Evolutionary conservation across 2,888 invertebrate species (phyloP).

Genomic region (Hymenopus coronatus): DNA sequence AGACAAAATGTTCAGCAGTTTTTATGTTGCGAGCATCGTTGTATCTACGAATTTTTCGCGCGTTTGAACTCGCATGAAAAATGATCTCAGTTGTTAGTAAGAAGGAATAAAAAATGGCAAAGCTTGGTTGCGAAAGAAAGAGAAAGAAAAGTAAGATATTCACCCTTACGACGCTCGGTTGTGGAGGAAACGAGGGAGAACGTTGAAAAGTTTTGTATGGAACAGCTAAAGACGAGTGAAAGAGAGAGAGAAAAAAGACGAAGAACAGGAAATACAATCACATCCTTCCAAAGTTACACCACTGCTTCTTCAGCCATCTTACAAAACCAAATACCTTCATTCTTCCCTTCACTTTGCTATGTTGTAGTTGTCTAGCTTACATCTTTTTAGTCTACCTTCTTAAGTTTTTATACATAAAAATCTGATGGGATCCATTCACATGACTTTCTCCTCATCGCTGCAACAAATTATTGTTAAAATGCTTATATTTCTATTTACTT

Average conservation of each 20-base stretch:
- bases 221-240: background rate
- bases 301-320: background rate
- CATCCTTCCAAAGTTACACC: slow-evolving; percentile 9
- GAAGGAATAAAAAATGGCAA: background rate
- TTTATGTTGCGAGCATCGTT: background rate
- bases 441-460: too few species aligned
- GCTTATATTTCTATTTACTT: too few species aligned
- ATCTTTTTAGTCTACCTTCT: background rate
- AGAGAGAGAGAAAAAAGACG: background rate
- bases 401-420: background rate
- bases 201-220: background rate
- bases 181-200: background rate
- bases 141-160: background rate
- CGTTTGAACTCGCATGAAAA: background rate
- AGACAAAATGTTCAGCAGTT: background rate
- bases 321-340: background rate
- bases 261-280: slow-evolving; percentile 3
- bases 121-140: background rate
- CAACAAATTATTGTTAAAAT: too few species aligned
- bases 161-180: background rate
- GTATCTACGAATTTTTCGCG: background rate
- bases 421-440: too few species aligned
- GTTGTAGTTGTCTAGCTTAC: background rate
- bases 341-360: background rate
- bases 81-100: background rate